phyloP scores from a whole-genome alignment of 2,888 invertebrate genomes.

The Rotaria sp. region DNA sequence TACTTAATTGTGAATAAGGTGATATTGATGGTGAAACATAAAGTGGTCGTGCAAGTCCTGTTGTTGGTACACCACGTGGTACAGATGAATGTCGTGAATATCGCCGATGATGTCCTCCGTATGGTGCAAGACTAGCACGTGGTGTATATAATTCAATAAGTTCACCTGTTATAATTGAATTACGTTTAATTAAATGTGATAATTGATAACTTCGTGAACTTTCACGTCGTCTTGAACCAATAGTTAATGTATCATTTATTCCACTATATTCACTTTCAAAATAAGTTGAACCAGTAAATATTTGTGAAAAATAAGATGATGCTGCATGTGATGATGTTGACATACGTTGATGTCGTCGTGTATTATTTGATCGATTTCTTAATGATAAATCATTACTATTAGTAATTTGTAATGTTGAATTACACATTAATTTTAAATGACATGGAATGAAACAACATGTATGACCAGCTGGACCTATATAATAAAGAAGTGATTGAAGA shows the following conservation, averaged over 20 bases:
- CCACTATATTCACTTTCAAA: neutral
- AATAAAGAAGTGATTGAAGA: neutral
- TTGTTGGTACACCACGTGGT: neutral
- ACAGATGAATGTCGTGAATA: neutral
- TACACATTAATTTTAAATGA: neutral
- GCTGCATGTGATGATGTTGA: slow-evolving; percentile 14
- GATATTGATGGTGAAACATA: neutral
- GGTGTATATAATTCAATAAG: neutral
- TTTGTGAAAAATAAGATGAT: neutral
- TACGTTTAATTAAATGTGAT: neutral
- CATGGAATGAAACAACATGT: neutral
- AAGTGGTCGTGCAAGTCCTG: neutral
- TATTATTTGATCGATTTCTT: neutral
- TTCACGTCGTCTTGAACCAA: neutral
- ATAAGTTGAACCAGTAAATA: slow-evolving; percentile 17
- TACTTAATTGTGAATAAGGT: neutral
- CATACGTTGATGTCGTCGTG: neutral
- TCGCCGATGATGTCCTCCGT: neutral
- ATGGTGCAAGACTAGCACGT: neutral
- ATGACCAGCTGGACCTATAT: neutral
- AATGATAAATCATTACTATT: neutral
- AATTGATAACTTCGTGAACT: slow-evolving; percentile 1
- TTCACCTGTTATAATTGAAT: neutral
- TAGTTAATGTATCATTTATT: neutral
- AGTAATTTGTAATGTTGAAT: neutral